Evolutionary conservation across 2,888 invertebrate genomes (phyloP).

Genomic region (Eupithecia subumbrata): DNA sequence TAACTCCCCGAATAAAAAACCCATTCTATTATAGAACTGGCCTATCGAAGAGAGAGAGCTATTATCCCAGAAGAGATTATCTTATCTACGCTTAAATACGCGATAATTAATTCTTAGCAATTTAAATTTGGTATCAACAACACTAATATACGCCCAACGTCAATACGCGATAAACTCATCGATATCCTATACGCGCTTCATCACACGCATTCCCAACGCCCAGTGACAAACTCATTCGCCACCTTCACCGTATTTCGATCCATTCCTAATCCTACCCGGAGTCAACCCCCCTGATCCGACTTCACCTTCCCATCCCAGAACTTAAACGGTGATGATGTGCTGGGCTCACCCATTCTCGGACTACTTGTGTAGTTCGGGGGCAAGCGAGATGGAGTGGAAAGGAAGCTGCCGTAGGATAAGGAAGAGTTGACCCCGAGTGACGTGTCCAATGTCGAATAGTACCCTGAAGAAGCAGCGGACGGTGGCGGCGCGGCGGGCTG

Average conservation of each 20-base stretch:
- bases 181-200: slow-evolving; percentile 52
- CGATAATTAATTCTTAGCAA: slow-evolving; percentile 4
- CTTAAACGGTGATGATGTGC: slow-evolving; percentile 71
- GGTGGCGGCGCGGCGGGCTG: slow-evolving; percentile 71
- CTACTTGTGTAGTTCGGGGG: slow-evolving; percentile 77
- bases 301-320: slow-evolving; percentile 70
- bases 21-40: slow-evolving; percentile 43
- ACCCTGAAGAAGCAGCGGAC: slow-evolving; percentile 80
- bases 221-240: slow-evolving; percentile 65
- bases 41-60: slow-evolving; percentile 71
- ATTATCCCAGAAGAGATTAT: slow-evolving; percentile 60
- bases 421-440: slow-evolving; percentile 80
- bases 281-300: slow-evolving; percentile 76
- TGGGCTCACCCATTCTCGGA: slow-evolving; percentile 70
- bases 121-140: slow-evolving; percentile 2
- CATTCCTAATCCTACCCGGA: slow-evolving; percentile 54
- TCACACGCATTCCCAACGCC: slow-evolving; percentile 43
- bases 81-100: slow-evolving; percentile 28
- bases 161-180: slow-evolving; percentile 48
- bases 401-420: slow-evolving; percentile 75
- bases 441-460: slow-evolving; percentile 79
- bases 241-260: slow-evolving; percentile 63
- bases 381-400: slow-evolving; percentile 72
- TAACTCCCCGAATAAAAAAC: slow-evolving; percentile 57
- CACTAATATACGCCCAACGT: not conserved